Base-by-base conservation (phyloP, 2,797 vertebrate genomes). In the Octomys mimax region DNA sequence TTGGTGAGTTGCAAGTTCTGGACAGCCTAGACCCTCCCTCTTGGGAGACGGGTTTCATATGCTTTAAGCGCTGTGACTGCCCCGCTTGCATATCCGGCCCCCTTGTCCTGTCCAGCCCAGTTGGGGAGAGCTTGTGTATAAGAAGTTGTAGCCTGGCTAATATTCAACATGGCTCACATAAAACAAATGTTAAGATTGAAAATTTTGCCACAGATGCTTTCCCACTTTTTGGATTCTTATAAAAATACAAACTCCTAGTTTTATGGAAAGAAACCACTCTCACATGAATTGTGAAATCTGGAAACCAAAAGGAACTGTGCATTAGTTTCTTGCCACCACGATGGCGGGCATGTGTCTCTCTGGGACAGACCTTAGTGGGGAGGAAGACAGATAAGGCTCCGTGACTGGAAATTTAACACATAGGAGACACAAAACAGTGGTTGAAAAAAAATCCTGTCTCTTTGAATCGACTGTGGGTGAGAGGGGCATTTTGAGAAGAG, bases 161-260 rank as follows among this genome's bases (percentile, higher is more conserved):
- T 83, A 24, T 49, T 97, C 87, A 81, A 22, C 87, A 71, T 89
- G 73, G 19, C 46, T 94, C 87, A 62, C 36, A 64, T 18, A 28
- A 91, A 80, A 93, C 21, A 94, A 94, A 64, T 61, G 8, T 81
- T 79, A 66, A 94, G 54, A 87, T 46, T 16, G 4, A 46, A 90
- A 84, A 54, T 84, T 66, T 85, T 70, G 22, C 73, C 33, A n/a
- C 54, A 54, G 77, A 49, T 57, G 36, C 49, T 87, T 87, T 89
- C 62, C 36, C 71, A 10, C 52, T 87, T 70, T 49, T 46, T 9
- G 16, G n/a, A 49, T 33, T 78, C 88, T 95, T 46, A 86, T 79
- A 22, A 93, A 96, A 95, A 89, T 77, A 7, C 7, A 82, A 88
- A 82, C 33, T n/a, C 46, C n/a, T 33, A 6, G 22, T 90, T 93